Percentiles rank a stretch among this genome's conserved stretches.
Evolutionary conservation across 2,113 vertebrate species (phyloP).

Genomic region (Rhea americana): DNA sequence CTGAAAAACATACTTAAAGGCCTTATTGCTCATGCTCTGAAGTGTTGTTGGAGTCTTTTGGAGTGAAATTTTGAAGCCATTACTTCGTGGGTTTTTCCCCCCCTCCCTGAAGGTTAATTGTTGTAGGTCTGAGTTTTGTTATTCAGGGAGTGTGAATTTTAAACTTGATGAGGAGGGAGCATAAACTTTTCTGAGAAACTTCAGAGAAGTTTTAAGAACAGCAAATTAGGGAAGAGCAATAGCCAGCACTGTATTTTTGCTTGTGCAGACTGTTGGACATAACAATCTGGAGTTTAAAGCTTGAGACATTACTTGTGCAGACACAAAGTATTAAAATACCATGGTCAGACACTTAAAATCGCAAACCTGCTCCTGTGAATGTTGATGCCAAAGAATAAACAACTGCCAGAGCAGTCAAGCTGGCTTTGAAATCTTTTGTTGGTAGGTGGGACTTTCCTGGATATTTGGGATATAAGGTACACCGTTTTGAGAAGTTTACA

Average conservation of each 20-base stretch:
- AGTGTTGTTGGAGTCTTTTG: not conserved
- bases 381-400: not conserved
- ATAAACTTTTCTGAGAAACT: not conserved
- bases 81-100: not conserved
- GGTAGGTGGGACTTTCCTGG: not conserved
- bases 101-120: slow-evolving; percentile 14
- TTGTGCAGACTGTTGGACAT: not conserved
- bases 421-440: not conserved
- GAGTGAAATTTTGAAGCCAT: slow-evolving; percentile 20
- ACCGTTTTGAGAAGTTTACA: not conserved
- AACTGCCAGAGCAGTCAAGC: not conserved
- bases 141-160: not conserved
- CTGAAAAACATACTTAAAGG: not conserved
- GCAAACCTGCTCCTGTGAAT: not conserved
- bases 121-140: not conserved
- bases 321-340: not conserved
- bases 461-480: not conserved
- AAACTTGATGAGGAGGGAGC: not conserved
- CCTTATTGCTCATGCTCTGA: not conserved
- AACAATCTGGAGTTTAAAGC: not conserved
- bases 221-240: not conserved
- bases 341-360: not conserved
- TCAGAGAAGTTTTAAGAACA: not conserved
- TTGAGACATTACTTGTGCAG: not conserved
- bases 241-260: not conserved